Percentiles rank a stretch among this genome's conserved stretches.
phyloP scores from a whole-genome alignment of 2,888 invertebrate genomes.

The Psylliodes chrysocephalus region DNA sequence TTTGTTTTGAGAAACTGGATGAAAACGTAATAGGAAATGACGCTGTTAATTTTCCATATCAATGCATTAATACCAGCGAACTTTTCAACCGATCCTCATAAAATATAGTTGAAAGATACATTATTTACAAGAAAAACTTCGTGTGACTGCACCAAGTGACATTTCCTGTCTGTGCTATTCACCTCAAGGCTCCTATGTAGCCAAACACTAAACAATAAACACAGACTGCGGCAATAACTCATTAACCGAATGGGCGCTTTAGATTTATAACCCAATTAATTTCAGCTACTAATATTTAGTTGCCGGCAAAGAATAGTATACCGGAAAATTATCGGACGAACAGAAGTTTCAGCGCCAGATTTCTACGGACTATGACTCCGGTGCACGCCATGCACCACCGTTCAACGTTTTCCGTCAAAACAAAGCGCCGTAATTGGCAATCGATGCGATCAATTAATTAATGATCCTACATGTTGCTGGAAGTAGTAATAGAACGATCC shows the following conservation, averaged over 20 bases:
- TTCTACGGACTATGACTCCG: background rate
- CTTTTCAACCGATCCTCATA: too few species aligned
- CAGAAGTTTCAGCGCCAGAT: background rate
- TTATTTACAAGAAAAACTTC: background rate
- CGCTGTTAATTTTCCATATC: too few species aligned
- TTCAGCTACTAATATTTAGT: conserved; percentile 16
- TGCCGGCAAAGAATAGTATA: conserved; percentile 4
- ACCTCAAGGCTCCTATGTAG: conserved; percentile 2
- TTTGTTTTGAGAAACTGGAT: too few species aligned
- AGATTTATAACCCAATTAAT: conserved; percentile 17
- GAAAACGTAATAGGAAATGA: too few species aligned
- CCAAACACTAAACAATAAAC: background rate
- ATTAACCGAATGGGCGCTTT: background rate
- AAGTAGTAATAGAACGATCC: background rate
- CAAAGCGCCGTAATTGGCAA: background rate
- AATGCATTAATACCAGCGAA: too few species aligned
- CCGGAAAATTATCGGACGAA: background rate
- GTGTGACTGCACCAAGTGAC: conserved; percentile 6
- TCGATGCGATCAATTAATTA: conserved; percentile 2
- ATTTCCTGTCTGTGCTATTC: conserved; percentile 12
- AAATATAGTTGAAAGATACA: too few species aligned
- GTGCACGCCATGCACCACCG: background rate
- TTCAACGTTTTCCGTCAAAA: background rate
- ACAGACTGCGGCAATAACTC: background rate
- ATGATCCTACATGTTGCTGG: background rate